phyloP scores from a whole-genome alignment of 1,140 invertebrate species.

The Tenebrio molitor region DNA sequence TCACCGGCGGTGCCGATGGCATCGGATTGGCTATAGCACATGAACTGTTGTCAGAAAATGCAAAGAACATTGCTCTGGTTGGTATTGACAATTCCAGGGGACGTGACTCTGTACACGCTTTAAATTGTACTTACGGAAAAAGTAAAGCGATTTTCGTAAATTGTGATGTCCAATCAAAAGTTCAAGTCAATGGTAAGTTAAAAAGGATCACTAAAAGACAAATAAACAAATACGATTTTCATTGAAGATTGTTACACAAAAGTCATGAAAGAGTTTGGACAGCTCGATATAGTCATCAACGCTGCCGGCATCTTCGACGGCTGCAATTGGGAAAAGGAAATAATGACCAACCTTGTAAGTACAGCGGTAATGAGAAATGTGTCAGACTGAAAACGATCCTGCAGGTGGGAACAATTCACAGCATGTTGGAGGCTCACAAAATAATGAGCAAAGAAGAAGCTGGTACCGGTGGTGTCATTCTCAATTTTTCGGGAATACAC shows the following conservation, averaged over 20 bases:
- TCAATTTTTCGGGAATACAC: conserved; percentile 58
- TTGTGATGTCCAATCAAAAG: conserved; percentile 51
- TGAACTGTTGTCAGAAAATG: conserved; percentile 56
- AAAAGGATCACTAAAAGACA: too few species aligned
- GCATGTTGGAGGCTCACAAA: conserved; percentile 49
- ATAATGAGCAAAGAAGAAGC: conserved; percentile 51
- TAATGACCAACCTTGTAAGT: conserved; percentile 60
- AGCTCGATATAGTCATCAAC: conserved; percentile 61
- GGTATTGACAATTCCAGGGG: conserved; percentile 57
- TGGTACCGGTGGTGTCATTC: conserved; percentile 57
- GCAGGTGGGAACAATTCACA: conserved; percentile 54
- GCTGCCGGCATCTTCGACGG: conserved; percentile 59
- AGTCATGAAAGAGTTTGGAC: conserved; percentile 52
- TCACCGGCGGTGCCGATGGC: conserved; percentile 59
- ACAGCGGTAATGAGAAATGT: conserved; percentile 40
- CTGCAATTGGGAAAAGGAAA: conserved; percentile 60
- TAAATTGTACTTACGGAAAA: conserved; percentile 60
- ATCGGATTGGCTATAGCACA: conserved; percentile 60
- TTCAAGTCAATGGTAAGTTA: conserved; percentile 48
- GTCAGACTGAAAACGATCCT: conserved; percentile 7
- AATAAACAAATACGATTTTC: too few species aligned
- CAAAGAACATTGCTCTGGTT: conserved; percentile 56
- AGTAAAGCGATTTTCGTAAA: conserved; percentile 59
- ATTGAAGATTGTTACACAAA: conserved; percentile 57
- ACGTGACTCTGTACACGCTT: conserved; percentile 54